Percentiles rank a stretch among this genome's conserved stretches.
Conservation (phyloP, 2,113 vertebrate species). For the Chitala chitala region DNA sequence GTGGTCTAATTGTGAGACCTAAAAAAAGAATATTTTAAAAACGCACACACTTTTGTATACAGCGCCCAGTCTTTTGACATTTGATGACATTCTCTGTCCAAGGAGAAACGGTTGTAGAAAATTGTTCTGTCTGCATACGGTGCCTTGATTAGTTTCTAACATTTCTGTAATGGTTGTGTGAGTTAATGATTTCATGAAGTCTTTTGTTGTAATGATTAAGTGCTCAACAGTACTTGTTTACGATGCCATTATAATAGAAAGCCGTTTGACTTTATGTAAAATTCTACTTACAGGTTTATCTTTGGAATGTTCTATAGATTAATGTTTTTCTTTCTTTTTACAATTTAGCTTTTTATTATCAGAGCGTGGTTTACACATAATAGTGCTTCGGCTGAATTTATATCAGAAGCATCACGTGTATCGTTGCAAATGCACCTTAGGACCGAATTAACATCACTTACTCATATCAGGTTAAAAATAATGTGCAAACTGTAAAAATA, state of each 20-base stretch:
- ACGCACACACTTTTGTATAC: no score
- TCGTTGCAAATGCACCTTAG: background rate
- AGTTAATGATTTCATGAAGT: slow-evolving; percentile 41
- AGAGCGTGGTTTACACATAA: background rate
- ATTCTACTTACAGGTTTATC: slow-evolving; percentile 13
- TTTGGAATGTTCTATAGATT: background rate
- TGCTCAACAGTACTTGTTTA: slow-evolving; percentile 24
- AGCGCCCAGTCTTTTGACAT: no score
- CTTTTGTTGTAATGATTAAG: slow-evolving; percentile 47
- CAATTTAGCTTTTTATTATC: background rate
- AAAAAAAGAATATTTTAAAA: slow-evolving; percentile 4
- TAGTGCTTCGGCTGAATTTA: background rate
- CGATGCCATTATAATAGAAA: slow-evolving; percentile 4
- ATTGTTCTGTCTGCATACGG: slow-evolving; percentile 14
- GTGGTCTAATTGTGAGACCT: background rate
- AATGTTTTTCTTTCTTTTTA: background rate
- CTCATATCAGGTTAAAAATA: background rate
- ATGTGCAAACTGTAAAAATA: no score
- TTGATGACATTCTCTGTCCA: slow-evolving; percentile 44
- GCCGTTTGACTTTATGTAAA: background rate
- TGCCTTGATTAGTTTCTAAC: slow-evolving; percentile 12
- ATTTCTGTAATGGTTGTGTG: slow-evolving; percentile 21
- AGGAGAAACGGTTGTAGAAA: slow-evolving; percentile 37
- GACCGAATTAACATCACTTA: slow-evolving; percentile 2
- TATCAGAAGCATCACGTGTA: background rate